A percentile compares a stretch with the other conserved stretches of the same genome.
Conservation (phyloP, 2,113 vertebrate species). For the Excalfactoria chinensis region DNA sequence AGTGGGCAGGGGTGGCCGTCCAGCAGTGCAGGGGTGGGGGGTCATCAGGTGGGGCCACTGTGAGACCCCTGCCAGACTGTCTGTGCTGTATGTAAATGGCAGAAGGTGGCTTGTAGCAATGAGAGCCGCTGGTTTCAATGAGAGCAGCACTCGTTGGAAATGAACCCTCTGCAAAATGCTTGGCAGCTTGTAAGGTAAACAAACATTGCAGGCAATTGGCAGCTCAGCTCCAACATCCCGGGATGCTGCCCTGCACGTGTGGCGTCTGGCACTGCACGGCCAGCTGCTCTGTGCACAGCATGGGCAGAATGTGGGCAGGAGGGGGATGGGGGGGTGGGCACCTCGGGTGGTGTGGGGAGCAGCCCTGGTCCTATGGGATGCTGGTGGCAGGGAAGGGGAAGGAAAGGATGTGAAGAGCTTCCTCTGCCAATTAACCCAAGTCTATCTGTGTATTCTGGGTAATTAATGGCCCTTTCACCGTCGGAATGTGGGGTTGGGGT, state of each 20-base stretch:
- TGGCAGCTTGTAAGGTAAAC: conserved; percentile 41
- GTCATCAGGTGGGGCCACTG: not conserved
- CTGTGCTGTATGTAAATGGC: conserved; percentile 55
- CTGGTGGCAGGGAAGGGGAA: not conserved
- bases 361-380: too few relatives aligned
- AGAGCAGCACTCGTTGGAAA: not conserved
- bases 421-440: not conserved
- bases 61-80: conserved; percentile 28
- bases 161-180: not conserved
- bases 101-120: not conserved
- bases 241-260: rapidly evolving
- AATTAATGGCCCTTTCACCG: not conserved
- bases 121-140: conserved; percentile 10
- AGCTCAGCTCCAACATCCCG: not conserved
- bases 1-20: conserved; percentile 77
- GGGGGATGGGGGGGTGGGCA: not conserved
- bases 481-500: not conserved
- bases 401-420: not conserved
- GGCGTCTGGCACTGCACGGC: rapidly evolving
- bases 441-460: not conserved
- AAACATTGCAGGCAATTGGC: conserved; percentile 27
- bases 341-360: not conserved
- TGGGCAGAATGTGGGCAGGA: not conserved
- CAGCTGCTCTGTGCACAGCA: not conserved
- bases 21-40: conserved; percentile 55